Conservation (phyloP, 2,113 vertebrate species). For the Syngnathus floridae region DNA sequence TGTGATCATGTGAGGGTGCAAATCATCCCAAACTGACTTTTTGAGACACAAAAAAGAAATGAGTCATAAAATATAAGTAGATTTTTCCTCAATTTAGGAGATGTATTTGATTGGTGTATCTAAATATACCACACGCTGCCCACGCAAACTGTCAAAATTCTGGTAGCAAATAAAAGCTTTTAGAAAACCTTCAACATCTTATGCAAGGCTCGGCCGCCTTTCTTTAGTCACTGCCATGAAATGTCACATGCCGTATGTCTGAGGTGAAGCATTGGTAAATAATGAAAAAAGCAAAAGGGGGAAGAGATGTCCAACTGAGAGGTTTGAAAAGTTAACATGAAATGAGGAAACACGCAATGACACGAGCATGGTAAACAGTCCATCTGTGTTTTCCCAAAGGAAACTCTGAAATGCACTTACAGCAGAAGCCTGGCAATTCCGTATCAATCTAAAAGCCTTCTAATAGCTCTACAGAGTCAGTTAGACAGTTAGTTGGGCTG, state of each 20-base stretch:
- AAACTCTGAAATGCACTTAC: conserved; percentile 66
- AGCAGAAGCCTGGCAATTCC: conserved; percentile 52
- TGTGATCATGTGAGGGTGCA: not conserved
- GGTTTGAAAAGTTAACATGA: conserved; percentile 57
- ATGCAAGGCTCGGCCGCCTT: conserved; percentile 42
- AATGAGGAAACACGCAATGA: conserved; percentile 66
- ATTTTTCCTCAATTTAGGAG: not conserved
- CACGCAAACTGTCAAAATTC: conserved; percentile 24
- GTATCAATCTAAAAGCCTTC: conserved; percentile 58
- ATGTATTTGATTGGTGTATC: conserved; percentile 4
- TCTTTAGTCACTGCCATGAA: conserved; percentile 55
- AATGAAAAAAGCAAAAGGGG: conserved; percentile 56
- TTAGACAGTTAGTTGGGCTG: conserved; percentile 17
- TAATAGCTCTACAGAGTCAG: conserved; percentile 43
- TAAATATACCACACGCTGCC: conserved; percentile 54
- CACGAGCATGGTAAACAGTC: conserved; percentile 63
- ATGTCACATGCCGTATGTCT: conserved; percentile 56
- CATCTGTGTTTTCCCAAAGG: conserved; percentile 65
- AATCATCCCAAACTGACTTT: not conserved
- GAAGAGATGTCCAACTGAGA: conserved; percentile 57
- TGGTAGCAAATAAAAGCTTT: conserved; percentile 46
- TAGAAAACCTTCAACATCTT: conserved; percentile 52
- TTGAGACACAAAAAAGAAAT: not conserved
- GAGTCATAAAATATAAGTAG: not conserved
- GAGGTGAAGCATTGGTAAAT: conserved; percentile 66